phyloP scores from a whole-genome alignment of 2,888 invertebrate genomes.

The Perdita meconis region DNA sequence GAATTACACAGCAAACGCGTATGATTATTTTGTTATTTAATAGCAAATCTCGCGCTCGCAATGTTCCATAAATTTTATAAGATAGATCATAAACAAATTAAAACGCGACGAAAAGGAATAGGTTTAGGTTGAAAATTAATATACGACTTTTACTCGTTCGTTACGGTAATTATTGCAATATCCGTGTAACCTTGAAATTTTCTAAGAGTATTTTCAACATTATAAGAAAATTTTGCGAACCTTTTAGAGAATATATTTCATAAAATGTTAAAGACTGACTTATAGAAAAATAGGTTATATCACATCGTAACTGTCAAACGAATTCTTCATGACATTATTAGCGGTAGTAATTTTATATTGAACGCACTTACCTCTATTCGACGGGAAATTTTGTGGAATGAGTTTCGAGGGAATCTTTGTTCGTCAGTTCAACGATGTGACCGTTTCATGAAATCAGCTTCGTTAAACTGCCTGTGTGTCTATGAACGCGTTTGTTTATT shows the following conservation, averaged over 20 bases:
- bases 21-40: too few relatives aligned
- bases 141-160: not conserved
- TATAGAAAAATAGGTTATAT: constrained; percentile 40
- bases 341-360: not conserved
- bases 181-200: not conserved
- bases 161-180: not conserved
- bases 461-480: constrained; percentile 7
- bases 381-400: not conserved
- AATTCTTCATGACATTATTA: not conserved
- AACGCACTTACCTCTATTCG: constrained; percentile 19
- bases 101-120: not conserved
- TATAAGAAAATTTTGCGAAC: not conserved
- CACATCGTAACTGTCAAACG: constrained; percentile 19
- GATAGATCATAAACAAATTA: not conserved
- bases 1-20: too few relatives aligned
- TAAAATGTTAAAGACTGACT: not conserved
- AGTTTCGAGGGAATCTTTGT: constrained; percentile 7
- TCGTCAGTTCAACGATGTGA: constrained; percentile 18
- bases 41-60: not conserved
- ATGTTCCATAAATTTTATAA: not conserved
- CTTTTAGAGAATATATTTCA: not conserved
- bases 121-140: not conserved
- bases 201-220: not conserved
- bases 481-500: constrained; percentile 42
- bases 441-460: constrained; percentile 32